These are phyloP conservation scores for Lepidurus apus DNA, from an alignment of 1,140 invertebrate species.

Conservation along the genomic window DNA sequence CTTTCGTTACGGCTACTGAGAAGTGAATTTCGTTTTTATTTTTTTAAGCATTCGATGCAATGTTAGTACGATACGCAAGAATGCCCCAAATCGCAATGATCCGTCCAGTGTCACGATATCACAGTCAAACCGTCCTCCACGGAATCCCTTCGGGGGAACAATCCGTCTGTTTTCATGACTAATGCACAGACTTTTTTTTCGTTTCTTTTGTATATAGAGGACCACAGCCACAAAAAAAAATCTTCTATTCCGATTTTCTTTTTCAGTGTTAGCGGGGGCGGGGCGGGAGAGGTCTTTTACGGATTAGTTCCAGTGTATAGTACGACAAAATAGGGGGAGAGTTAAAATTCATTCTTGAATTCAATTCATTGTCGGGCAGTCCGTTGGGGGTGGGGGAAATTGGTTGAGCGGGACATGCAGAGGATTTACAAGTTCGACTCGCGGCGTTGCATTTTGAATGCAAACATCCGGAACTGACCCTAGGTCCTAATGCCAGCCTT, in stretches of 20 bases:
- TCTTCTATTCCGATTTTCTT: neutral
- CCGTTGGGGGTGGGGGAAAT: too few relatives aligned
- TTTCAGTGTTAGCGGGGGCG: too few relatives aligned
- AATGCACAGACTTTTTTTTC: neutral
- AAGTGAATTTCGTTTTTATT: neutral
- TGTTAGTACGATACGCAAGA: neutral
- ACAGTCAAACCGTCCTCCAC: constrained; percentile 18
- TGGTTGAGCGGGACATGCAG: neutral
- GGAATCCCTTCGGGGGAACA: constrained; percentile 1
- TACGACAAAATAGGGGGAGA: too few relatives aligned
- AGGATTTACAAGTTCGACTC: neutral
- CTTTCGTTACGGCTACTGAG: neutral
- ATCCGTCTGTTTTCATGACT: constrained; percentile 21
- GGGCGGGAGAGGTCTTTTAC: too few relatives aligned
- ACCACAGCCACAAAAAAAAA: neutral
- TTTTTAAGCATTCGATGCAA: neutral
- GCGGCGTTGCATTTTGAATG: neutral
- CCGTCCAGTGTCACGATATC: constrained; percentile 17
- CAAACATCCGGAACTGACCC: constrained; percentile 1
- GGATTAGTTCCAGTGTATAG: too few relatives aligned
- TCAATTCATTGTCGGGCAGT: too few relatives aligned
- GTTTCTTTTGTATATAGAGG: neutral
- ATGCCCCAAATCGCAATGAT: neutral
- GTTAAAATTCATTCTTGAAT: too few relatives aligned
- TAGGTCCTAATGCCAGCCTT: constrained; percentile 1